Base-by-base conservation (phyloP, 2,888 invertebrate genomes). In the Drosophila mimica region DNA sequence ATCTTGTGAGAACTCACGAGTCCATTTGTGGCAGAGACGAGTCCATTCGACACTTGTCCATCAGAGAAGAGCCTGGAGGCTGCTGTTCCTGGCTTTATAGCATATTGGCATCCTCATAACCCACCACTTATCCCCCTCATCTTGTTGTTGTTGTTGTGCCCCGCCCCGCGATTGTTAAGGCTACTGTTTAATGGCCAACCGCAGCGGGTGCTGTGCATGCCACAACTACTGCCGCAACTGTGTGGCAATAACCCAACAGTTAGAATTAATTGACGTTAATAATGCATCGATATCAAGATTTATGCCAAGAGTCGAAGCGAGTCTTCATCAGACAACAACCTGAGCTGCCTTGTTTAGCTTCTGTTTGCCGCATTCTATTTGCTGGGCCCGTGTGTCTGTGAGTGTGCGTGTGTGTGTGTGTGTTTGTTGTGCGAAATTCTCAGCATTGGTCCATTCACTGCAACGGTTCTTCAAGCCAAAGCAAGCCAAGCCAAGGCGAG, bases 201-300 rank as follows among this genome's bases (percentile, higher is more conserved):
- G 82, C 74, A 65, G 65, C 59, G 81, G 72, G 78, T 15, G 28
- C 38, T 56, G n/a, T 25, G 17, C 25, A 46, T 51, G 49, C 30
- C 25, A 17, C 48, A 48, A 31, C 52, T 13, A 53, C 62, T 68
- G 51, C 67, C 53, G n/a, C 38, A 40, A 40, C 30, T 70, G 76
- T 74, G 74, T 63, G 81, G 79, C 70, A 81, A 46, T 83, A 62
- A 15, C 46, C 70, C 79, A 88, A 88, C 85, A 89, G 85, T 85
- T 85, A 77, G 80, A 88, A 85, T 85, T 85, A 85, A 85, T 88
- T 85, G 85, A 89, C 85, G 88, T 85, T 89, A 89, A 85, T 85
- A 85, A 89, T 89, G 85, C 84, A 77, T 67, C 89, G 75, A 85
- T 85, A 89, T 84, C 85, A 68, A 84, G 89, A 89, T 84, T 85